These are phyloP conservation scores for Brachirus orientalis DNA, from an alignment of 2,113 vertebrate species.

Conservation along the genomic window DNA sequence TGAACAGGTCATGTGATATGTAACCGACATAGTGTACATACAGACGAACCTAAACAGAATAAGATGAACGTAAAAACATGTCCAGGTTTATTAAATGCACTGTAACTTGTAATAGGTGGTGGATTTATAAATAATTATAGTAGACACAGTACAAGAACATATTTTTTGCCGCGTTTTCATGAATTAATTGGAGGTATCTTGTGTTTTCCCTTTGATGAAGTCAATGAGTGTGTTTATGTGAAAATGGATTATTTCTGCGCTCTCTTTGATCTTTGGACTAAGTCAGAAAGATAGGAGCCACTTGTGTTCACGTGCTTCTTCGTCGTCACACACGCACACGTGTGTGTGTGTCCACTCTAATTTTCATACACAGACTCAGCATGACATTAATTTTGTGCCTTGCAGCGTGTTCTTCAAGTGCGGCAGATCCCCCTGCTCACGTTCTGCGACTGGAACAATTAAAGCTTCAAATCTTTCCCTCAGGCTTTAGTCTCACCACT, in stretches of 20 bases:
- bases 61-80: too few relatives aligned
- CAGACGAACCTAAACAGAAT: too few relatives aligned
- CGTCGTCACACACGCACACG: too few relatives aligned
- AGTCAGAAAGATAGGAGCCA: constrained; percentile 24
- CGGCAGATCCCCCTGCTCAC: constrained; percentile 3
- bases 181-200: constrained; percentile 28
- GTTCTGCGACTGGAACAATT: constrained; percentile 25
- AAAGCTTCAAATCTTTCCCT: constrained; percentile 30
- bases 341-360: constrained; percentile 1
- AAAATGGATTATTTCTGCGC: constrained; percentile 11
- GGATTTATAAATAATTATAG: too few relatives aligned
- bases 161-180: not conserved
- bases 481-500: constrained; percentile 39
- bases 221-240: not conserved
- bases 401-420: constrained; percentile 16
- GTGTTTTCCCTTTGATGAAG: constrained; percentile 21
- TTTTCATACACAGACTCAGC: constrained; percentile 31
- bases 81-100: too few relatives aligned
- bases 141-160: too few relatives aligned
- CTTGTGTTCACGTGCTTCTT: constrained; percentile 3
- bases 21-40: too few relatives aligned
- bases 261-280: constrained; percentile 20
- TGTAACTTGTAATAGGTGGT: too few relatives aligned
- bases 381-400: constrained; percentile 55
- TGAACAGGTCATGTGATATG: too few relatives aligned